Evolutionary conservation across 1,140 invertebrate species (phyloP).

Genomic region (Centruroides vittatus): DNA sequence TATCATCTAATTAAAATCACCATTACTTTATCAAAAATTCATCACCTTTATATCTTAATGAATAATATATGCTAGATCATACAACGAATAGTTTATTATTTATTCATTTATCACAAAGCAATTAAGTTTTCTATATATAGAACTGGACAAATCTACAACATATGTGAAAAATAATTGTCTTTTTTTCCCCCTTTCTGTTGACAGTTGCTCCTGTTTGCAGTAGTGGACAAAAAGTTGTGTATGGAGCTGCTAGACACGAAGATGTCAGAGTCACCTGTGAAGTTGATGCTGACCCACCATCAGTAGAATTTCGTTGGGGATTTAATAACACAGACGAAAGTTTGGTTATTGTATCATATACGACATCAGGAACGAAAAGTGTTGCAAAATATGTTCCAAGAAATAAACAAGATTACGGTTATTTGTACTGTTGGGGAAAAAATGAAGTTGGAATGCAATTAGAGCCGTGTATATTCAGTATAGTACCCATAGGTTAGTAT

Average conservation of each 20-base stretch:
- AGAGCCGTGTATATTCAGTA: constrained; percentile 71
- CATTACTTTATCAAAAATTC: too few species aligned
- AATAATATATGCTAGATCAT: too few species aligned
- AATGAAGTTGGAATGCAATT: constrained; percentile 59
- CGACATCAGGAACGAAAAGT: constrained; percentile 32
- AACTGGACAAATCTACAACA: too few species aligned
- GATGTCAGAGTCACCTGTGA: constrained; percentile 59
- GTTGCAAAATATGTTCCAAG: constrained; percentile 54
- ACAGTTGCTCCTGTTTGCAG: constrained; percentile 72
- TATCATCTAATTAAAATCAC: too few species aligned
- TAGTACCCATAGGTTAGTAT: constrained; percentile 68
- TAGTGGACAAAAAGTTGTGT: constrained; percentile 53
- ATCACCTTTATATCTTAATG: too few species aligned
- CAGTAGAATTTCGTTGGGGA: constrained; percentile 67
- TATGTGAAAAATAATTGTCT: too few species aligned
- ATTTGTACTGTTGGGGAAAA: constrained; percentile 64
- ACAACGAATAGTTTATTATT: too few species aligned
- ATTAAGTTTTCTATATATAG: too few species aligned
- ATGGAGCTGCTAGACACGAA: constrained; percentile 64
- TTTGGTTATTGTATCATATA: background rate
- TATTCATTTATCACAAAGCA: too few species aligned
- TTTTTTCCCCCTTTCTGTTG: too few species aligned
- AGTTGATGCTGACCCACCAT: constrained; percentile 67
- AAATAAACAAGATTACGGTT: constrained; percentile 71
- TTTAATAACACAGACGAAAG: constrained; percentile 60